Percentiles rank a stretch among this genome's conserved stretches.
Evolutionary conservation across 2,113 vertebrate species (phyloP).

Genomic region (Leptodactylus fuscus): DNA sequence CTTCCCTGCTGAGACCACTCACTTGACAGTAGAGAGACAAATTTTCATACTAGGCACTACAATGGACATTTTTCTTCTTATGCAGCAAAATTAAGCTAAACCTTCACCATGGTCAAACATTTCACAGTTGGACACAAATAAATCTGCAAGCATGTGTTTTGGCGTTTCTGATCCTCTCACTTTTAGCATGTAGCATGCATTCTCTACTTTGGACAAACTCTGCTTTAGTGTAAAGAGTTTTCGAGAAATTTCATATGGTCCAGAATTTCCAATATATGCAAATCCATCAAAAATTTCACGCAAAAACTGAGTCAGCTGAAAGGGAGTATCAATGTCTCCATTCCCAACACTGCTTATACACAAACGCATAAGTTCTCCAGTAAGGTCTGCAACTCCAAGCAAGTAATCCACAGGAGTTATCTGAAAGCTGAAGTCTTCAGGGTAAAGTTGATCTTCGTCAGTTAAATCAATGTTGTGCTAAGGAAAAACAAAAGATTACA

Average conservation of each 20-base stretch:
- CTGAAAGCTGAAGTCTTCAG: constrained; percentile 79
- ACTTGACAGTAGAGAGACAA: no score
- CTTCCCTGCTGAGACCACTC: no score
- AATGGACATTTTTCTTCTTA: no score
- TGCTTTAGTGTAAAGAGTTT: constrained; percentile 94
- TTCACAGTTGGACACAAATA: constrained; percentile 86
- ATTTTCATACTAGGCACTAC: no score
- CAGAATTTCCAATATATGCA: constrained; percentile 94
- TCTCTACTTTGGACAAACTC: constrained; percentile 94
- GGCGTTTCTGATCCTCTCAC: constrained; percentile 96
- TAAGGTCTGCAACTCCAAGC: constrained; percentile 93
- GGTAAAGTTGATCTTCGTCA: constrained; percentile 63
- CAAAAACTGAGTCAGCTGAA: constrained; percentile 93
- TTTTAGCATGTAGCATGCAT: constrained; percentile 90
- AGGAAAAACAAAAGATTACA: background rate
- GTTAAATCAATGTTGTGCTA: background rate
- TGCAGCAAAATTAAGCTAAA: constrained; percentile 83
- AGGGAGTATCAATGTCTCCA: constrained; percentile 95
- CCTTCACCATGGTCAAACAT: constrained; percentile 90
- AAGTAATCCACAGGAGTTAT: constrained; percentile 93
- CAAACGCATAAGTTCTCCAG: constrained; percentile 95
- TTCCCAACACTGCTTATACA: constrained; percentile 96
- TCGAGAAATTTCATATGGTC: constrained; percentile 96
- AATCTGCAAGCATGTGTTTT: constrained; percentile 94
- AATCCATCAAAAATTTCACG: constrained; percentile 94